Evolutionary conservation across 64 coral and sea anemone species (phyloP).

Genomic region (Porites lutea): DNA sequence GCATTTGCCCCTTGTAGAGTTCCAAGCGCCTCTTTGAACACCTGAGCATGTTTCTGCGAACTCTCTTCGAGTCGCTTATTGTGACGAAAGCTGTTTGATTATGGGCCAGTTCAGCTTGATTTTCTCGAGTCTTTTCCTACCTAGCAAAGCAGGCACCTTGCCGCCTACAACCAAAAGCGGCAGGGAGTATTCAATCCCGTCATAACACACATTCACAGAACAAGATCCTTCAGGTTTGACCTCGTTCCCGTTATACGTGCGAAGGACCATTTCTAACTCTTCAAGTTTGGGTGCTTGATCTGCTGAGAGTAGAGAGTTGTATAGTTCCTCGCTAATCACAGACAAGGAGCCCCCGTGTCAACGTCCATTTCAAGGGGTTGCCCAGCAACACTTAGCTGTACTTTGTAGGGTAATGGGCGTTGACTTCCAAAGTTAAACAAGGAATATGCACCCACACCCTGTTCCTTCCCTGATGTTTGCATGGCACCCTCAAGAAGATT

Average conservation of each 20-base stretch:
- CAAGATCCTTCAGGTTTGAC: neutral
- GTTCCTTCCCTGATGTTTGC: neutral
- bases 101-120: neutral
- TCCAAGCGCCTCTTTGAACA: neutral
- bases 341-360: no score
- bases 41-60: neutral
- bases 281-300: neutral
- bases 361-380: no score
- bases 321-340: no score
- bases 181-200: no score
- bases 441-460: no score
- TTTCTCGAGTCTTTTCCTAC: neutral
- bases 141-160: slow-evolving; percentile 11
- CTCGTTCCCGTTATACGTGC: neutral
- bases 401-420: no score
- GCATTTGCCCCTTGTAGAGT: no score
- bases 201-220: no score
- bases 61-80: neutral
- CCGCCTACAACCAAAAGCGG: no score
- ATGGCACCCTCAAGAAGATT: neutral
- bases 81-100: neutral
- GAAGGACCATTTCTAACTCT: neutral
- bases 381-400: no score
- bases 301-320: neutral
- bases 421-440: no score